Base-by-base conservation (phyloP, 2,797 vertebrate species). In the Neostethus bicornis region DNA sequence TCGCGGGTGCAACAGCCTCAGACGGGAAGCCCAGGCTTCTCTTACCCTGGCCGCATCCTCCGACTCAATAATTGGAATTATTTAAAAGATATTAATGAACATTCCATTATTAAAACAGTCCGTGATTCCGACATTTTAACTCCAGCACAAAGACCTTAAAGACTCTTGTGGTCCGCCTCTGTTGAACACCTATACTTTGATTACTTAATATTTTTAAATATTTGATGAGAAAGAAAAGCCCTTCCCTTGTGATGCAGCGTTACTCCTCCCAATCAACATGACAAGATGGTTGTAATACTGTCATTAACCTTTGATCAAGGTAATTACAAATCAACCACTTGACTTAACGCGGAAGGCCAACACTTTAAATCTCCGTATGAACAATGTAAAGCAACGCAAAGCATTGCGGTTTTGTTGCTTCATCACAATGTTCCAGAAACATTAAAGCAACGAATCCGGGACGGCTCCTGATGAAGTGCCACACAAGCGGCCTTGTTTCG, bases 331-430 rank as follows among this genome's bases (percentile, higher is more conserved):
- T 78, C 80, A 85, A 80, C 75, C 71, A 80, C 50, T 38, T 45
- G 26, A 75, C 59, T 74, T 34, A 29, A 83, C 66, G 74, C 82
- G 83, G 73, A 87, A 90, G 87, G 88, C 83, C 86, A 91, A 89
- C 66, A 61, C 87, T 83, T 87, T 37, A 52, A 73, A 77, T 77
- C 52, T 74, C 64, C 73, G 69, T 59, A 39, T 67, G 81, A 88
- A 89, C 90, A 89, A 92, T 92, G 91, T 85, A 81, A 90, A 91
- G 84, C 85, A 93, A 91, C 75, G 86, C 93, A 94, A 93, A 94
- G 91, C 89, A 87, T 91, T 90, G 89, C 86, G 57, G 85, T 66
- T 66, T 67, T 5, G 61, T 46, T 83, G 54, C 50, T 56, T 63
- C 53, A 70, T 74, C 61, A 66, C 79, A 81, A 83, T 87, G 70